A percentile compares a stretch with the other conserved stretches of the same genome.
These are phyloP conservation scores for Hartigia nigra DNA, from an alignment of 2,888 invertebrate genomes.

Conservation along the genomic window DNA sequence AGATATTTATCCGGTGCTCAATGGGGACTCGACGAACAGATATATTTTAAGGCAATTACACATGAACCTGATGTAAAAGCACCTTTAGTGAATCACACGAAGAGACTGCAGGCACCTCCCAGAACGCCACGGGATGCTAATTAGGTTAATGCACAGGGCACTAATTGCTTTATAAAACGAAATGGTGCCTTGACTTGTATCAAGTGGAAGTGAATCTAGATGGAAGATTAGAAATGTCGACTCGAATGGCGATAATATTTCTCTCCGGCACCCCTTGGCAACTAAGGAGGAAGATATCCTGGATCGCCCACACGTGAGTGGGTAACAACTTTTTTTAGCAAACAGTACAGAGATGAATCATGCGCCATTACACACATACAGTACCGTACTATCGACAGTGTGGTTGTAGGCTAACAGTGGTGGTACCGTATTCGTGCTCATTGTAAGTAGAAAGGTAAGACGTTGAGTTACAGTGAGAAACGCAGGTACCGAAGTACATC, in stretches of 20 bases:
- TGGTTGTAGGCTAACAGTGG: not conserved
- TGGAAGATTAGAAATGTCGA: not conserved
- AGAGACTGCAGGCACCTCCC: not conserved
- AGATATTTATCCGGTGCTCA: not conserved
- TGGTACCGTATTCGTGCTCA: not conserved
- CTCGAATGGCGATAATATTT: not conserved
- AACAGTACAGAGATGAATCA: not conserved
- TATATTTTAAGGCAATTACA: not conserved
- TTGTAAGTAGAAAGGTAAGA: not conserved
- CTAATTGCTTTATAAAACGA: not conserved
- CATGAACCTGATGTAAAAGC: not conserved
- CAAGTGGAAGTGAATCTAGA: not conserved
- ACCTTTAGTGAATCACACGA: not conserved
- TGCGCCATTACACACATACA: not conserved
- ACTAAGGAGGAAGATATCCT: not conserved
- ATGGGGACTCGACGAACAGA: not conserved
- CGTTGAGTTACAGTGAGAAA: not conserved
- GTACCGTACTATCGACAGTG: not conserved
- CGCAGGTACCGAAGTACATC: not conserved
- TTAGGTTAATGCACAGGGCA: not conserved
- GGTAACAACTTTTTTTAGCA: not conserved
- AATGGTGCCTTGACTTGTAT: not conserved
- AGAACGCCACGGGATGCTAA: constrained; percentile 16
- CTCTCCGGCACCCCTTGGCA: not conserved
- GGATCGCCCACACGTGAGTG: not conserved